A percentile compares a stretch with the other conserved stretches of the same genome.
These are phyloP conservation scores for Zaprionus inermis DNA, from an alignment of 1,140 invertebrate species.

Conservation along the genomic window DNA sequence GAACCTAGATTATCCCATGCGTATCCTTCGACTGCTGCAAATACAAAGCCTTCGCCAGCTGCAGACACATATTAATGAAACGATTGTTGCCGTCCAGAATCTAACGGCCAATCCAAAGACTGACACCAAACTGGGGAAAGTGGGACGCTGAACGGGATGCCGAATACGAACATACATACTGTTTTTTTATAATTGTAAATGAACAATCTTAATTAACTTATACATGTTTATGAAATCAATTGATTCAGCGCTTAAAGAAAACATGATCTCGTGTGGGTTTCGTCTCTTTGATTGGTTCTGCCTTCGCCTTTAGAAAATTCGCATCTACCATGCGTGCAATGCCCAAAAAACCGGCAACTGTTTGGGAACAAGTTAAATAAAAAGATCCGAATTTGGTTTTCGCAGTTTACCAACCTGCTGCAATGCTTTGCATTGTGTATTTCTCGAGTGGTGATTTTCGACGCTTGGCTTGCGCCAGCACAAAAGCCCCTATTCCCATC, in stretches of 20 bases:
- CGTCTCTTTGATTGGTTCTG: slow-evolving; percentile 20
- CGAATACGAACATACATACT: background rate
- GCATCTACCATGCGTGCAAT: slow-evolving; percentile 66
- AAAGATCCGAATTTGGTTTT: background rate
- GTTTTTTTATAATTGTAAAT: slow-evolving; percentile 27
- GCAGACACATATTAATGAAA: slow-evolving; percentile 97
- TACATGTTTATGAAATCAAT: slow-evolving; percentile 8
- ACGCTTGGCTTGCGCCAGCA: slow-evolving; percentile 59
- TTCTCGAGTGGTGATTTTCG: slow-evolving; percentile 47
- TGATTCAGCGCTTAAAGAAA: slow-evolving; percentile 61
- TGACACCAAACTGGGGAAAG: slow-evolving; percentile 96
- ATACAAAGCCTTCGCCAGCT: slow-evolving; percentile 95
- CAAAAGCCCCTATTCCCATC: slow-evolving; percentile 62
- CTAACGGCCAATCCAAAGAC: slow-evolving; percentile 99
- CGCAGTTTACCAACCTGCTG: slow-evolving; percentile 41
- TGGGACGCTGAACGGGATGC: slow-evolving; percentile 87
- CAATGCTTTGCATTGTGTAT: slow-evolving; percentile 66
- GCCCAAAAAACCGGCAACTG: slow-evolving; percentile 59
- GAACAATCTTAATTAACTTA: slow-evolving; percentile 35
- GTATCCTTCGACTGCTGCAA: slow-evolving; percentile 94
- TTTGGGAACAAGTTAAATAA: background rate
- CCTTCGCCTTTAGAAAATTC: slow-evolving; percentile 53
- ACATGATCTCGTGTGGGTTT: slow-evolving; percentile 44
- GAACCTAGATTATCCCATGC: slow-evolving; percentile 90
- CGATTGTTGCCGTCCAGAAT: slow-evolving; percentile 95